phyloP scores from a whole-genome alignment of 2,888 invertebrate genomes.

The Pantelozetes paolii region DNA sequence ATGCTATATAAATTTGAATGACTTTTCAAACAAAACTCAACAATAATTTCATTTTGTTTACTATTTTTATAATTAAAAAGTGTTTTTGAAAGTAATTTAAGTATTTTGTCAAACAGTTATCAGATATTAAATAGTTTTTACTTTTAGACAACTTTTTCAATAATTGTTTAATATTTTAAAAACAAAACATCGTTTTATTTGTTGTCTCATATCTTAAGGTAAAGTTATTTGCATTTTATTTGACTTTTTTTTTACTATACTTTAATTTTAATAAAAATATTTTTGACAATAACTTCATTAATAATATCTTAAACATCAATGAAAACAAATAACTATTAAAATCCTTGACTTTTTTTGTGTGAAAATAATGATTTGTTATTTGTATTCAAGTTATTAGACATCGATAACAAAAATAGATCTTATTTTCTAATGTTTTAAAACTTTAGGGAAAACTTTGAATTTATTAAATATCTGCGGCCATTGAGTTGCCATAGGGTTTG shows the following conservation, averaged over 20 bases:
- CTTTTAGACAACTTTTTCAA: no score
- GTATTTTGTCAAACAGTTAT: background rate
- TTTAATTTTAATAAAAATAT: no score
- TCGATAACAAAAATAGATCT: no score
- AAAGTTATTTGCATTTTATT: background rate
- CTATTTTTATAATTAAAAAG: background rate
- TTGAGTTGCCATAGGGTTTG: background rate
- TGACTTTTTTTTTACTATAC: no score
- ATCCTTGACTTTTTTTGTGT: no score
- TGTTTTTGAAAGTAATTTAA: background rate
- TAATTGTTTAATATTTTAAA: no score
- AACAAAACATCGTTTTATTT: background rate
- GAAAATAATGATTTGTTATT: no score
- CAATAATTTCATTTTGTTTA: background rate
- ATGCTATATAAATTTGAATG: conserved; percentile 14
- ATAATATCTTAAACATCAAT: no score
- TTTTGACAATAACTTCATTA: no score
- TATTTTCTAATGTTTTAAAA: no score
- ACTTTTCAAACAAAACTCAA: background rate
- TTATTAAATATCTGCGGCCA: background rate
- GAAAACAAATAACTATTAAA: no score
- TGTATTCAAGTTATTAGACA: no score
- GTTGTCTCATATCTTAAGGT: background rate
- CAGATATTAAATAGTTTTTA: background rate
- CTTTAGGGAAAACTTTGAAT: background rate